Evolutionary conservation across 2,113 vertebrate genomes (phyloP), one percentile per base, ranked within the genome.

Genomic region (Halcyon senegalensis): DNA sequence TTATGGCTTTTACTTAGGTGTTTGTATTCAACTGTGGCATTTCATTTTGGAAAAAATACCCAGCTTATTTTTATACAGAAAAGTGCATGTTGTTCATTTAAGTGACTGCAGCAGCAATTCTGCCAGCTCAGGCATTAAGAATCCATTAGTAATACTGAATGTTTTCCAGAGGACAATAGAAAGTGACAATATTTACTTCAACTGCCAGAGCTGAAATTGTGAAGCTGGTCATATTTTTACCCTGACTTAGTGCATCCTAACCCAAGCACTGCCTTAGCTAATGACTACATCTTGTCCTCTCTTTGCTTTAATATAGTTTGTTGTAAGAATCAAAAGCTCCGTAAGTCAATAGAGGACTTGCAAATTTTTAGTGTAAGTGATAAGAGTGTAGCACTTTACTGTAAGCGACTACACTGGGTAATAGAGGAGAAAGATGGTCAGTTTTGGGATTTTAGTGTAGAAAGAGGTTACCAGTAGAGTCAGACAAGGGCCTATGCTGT

Each of bases 91-190:
- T 95, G 67, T 74, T 96, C 79, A 68, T 76, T 93, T 94, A 84
- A 92, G 44, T 83, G 72, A 80, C 70, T 90, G 79, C 76, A 88
- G 79, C 76, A 88, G 73, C 73, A 84, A 30, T 96, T 93, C 73
- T 93, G 80, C 62, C 79, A 94, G 68, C 73, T 95, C 73, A 94
- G 79, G 75, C 83, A 84, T 92, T 86, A 96, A 93, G 55, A 89
- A 90, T 60, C 37, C 53, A 90, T 84, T 78, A 84, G 77, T 60
- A 87, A 92, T 31, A 84, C 21, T 64, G 48, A 90, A 74, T 78
- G 33, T 67, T 85, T 96, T 93, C n/a, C 58, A 74, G 68, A 93
- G 78, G 58, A 79, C 87, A 90, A 43, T 20, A 76, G 46, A 68
- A 95, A 85, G 21, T 79, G 56, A 56, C 73, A 87, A 67, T 17